Base-by-base conservation (phyloP, 2,888 invertebrate species). In the Rhagonycha lutea region DNA sequence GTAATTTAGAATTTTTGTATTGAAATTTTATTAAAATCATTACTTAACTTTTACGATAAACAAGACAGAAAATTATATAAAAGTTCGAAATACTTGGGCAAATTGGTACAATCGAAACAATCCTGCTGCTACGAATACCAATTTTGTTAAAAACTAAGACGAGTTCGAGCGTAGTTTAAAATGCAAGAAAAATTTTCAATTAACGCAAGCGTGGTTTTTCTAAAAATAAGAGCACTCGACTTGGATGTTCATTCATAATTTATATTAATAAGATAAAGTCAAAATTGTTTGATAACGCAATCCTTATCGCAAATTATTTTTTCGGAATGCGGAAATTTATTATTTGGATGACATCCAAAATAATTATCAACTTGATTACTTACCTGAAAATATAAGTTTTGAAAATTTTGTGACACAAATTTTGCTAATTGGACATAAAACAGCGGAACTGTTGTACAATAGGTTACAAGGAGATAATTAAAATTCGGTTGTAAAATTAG, bases 341-440 rank as follows among this genome's bases (percentile, higher is more conserved):
- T 26, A 24, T 24, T 72, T 75, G 75, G 75, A 72, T 8, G 23
- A 14, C 14, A 14, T 75, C 75, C 75, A 75, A 75, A 75, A 68
- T 70, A 70, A 74, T 74, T 70, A 74, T 8, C 18, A 70, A 68
- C 60, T 63, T 68, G 63, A 72, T 72, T 75, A 75, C 32, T 14
- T 68, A 28, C 29, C 60, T 14, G 14, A 61, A 70, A 29, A 62
- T 61, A 61, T 32, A n/a, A 32, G n/a, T 32, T 32, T 4, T n/a
- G 32, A 12, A 32, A 32, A n/a, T 32, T 32, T 32, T 32, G 11
- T n/a, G 32, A n/a, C 3, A 32, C 0, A 32, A n/a, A 32, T 32
- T 32, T 4, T 12, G 32, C 4, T 32, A 32, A 32, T 32, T 32
- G 32, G 12, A 32, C 32, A 47, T 47, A 47, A n/a, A 47, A 47